phyloP scores from a whole-genome alignment of 2,888 invertebrate genomes.

The Tetragonisca angustula region DNA sequence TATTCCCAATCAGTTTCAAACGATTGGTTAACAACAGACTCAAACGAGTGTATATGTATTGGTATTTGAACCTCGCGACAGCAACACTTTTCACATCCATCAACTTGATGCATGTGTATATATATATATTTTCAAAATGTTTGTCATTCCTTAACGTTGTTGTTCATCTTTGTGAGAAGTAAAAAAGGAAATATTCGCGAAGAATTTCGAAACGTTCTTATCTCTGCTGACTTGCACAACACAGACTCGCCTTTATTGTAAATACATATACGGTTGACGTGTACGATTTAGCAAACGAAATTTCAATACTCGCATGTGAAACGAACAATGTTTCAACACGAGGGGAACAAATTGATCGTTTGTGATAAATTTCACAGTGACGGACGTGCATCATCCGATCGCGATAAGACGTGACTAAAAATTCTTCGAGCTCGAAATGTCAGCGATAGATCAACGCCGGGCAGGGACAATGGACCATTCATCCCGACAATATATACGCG shows the following conservation, averaged over 20 bases:
- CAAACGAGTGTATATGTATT: not conserved
- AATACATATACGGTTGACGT: not conserved
- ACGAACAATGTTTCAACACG: not conserved
- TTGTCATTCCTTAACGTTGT: no score
- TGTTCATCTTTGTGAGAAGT: not conserved
- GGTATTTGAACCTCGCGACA: not conserved
- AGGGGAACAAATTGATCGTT: not conserved
- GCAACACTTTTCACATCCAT: not conserved
- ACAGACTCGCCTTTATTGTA: not conserved
- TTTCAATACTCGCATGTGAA: not conserved
- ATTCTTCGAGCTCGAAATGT: slow-evolving; percentile 23
- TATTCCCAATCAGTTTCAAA: no score
- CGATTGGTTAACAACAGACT: no score
- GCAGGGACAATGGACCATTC: slow-evolving; percentile 19
- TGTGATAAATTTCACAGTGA: not conserved
- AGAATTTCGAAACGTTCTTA: not conserved
- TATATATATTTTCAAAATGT: no score
- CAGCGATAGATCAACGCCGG: slow-evolving; percentile 18
- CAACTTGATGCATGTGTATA: not conserved
- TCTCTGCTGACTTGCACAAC: not conserved
- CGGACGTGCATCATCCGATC: not conserved
- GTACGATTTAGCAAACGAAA: not conserved
- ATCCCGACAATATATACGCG: slow-evolving; percentile 4
- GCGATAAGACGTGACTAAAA: slow-evolving; percentile 8
- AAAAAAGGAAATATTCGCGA: not conserved